These are phyloP conservation scores for Ochotona curzoniae DNA, from an alignment of 2,113 vertebrate genomes.

Conservation along the genomic window DNA sequence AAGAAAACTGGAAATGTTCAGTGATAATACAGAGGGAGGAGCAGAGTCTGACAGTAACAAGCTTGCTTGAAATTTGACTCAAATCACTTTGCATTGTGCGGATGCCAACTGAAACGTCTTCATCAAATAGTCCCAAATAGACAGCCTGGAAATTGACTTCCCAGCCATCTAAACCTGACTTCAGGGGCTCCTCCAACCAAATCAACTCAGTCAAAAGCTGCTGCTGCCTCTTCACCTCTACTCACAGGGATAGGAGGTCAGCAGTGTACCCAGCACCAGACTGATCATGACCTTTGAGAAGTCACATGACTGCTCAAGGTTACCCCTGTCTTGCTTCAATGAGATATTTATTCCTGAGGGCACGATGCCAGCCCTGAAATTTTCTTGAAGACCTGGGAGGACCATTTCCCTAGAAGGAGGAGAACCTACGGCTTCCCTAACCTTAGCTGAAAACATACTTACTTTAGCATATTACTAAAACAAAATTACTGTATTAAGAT, in stretches of 20 bases:
- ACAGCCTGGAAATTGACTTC: background rate
- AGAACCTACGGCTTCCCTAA: background rate
- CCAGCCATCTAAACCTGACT: conserved; percentile 39
- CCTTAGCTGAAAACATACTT: background rate
- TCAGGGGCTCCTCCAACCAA: conserved; percentile 47
- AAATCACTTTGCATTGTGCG: conserved; percentile 59
- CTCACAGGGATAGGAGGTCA: background rate
- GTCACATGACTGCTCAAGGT: conserved; percentile 60
- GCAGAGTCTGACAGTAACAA: background rate
- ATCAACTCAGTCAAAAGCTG: conserved; percentile 59
- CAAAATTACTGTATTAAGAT: conserved; percentile 20
- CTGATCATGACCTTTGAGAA: conserved; percentile 59
- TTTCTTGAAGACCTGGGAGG: conserved; percentile 26
- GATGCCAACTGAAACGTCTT: background rate
- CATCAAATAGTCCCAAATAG: conserved; percentile 58
- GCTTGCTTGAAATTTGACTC: background rate
- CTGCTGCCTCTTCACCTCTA: background rate
- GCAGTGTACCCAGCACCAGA: conserved; percentile 35
- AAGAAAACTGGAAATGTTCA: background rate
- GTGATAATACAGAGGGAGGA: background rate
- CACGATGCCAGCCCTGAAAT: conserved; percentile 5
- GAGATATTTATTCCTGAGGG: conserved; percentile 43
- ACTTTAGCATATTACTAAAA: conserved; percentile 49
- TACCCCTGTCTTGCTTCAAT: conserved; percentile 30
- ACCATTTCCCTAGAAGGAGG: background rate